These are phyloP conservation scores for Apteryx mantelli DNA, from an alignment of 2,113 vertebrate genomes.

Conservation along the genomic window DNA sequence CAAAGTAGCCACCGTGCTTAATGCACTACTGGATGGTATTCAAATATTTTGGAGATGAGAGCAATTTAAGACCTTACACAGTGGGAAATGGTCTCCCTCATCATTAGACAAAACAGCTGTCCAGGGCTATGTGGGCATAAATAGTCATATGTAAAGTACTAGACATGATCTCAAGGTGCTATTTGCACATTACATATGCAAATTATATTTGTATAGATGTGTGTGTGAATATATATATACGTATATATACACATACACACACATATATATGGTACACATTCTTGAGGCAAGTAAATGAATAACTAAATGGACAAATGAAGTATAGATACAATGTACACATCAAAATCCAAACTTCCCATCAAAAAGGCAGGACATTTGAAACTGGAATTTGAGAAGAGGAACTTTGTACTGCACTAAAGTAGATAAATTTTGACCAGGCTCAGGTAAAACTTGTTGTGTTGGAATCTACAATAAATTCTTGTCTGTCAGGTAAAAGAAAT, in stretches of 20 bases:
- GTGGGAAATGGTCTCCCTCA: neutral
- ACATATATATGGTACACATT: neutral
- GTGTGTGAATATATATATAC: no score
- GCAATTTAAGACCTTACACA: rapidly evolving
- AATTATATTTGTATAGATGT: neutral
- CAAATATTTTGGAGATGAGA: neutral
- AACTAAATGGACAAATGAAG: neutral
- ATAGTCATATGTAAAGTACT: neutral
- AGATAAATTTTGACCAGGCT: neutral
- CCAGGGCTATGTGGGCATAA: neutral
- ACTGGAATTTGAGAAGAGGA: neutral
- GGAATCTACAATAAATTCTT: neutral
- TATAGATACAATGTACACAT: neutral
- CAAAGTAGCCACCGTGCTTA: neutral
- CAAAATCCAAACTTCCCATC: neutral
- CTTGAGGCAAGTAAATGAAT: neutral
- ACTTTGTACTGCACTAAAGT: neutral
- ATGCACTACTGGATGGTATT: neutral
- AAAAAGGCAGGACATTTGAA: neutral
- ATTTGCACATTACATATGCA: neutral
- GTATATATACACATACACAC: no score
- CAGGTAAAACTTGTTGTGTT: neutral
- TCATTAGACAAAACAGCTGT: neutral
- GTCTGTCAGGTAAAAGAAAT: neutral
- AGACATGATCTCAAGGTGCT: neutral